Percentiles rank a stretch among this genome's conserved stretches.
Evolutionary conservation across 2,113 vertebrate genomes (phyloP).

Genomic region (Tupaia tana): DNA sequence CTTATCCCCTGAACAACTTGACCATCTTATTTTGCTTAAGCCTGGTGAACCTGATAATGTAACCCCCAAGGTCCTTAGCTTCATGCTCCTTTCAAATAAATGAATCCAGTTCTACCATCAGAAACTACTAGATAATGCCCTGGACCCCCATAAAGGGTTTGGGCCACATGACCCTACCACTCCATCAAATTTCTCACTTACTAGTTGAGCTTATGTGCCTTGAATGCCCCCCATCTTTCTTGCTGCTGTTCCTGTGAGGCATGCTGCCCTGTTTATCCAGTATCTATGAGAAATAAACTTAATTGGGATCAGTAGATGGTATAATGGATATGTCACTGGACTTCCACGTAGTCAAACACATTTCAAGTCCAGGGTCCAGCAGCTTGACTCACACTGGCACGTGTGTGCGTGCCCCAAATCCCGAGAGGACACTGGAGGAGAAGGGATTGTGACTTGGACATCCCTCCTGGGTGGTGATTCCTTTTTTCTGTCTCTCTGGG

Average conservation of each 20-base stretch:
- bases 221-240: neutral
- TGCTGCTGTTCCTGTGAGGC: neutral
- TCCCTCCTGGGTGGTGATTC: too few species aligned
- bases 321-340: too few species aligned
- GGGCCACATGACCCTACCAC: neutral
- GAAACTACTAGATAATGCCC: fast-evolving
- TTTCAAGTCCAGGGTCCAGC: too few species aligned
- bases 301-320: too few species aligned
- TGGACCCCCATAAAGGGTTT: neutral
- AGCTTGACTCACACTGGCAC: too few species aligned
- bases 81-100: neutral
- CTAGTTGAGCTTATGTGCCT: neutral
- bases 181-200: neutral
- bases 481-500: too few species aligned
- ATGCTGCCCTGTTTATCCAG: neutral
- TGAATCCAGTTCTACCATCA: fast-evolving
- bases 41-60: neutral
- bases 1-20: neutral
- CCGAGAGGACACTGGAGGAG: too few species aligned
- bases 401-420: too few species aligned
- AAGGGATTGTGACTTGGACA: too few species aligned
- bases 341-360: too few species aligned
- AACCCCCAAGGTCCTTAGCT: neutral
- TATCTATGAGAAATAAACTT: neutral
- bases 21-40: neutral